Conservation (phyloP, 1,140 invertebrate species). For the Aricia agestis region DNA sequence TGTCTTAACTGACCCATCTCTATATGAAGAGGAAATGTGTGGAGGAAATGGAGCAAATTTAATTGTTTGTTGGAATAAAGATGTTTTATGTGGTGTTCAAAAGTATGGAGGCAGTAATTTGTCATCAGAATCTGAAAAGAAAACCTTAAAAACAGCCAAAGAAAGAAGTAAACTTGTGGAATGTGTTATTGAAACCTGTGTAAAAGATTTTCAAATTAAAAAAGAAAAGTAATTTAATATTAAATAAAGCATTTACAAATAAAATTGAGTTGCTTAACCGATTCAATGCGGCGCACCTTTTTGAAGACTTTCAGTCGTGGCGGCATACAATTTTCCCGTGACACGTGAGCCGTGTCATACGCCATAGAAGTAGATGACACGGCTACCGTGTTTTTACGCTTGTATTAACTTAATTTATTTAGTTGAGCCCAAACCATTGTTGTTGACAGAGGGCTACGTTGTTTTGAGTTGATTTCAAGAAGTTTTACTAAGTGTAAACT, state of each 20-base stretch:
- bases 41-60: slow-evolving; percentile 58
- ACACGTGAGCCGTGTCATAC: too few species aligned
- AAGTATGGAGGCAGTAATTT: slow-evolving; percentile 63
- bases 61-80: slow-evolving; percentile 58
- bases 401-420: too few species aligned
- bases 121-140: slow-evolving; percentile 47
- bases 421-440: too few species aligned
- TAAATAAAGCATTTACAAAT: background rate
- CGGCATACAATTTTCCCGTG: too few species aligned
- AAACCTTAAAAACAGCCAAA: slow-evolving; percentile 53
- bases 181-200: slow-evolving; percentile 55
- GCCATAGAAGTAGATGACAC: too few species aligned
- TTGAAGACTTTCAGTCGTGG: too few species aligned
- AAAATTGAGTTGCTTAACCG: too few species aligned
- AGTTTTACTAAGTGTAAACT: too few species aligned
- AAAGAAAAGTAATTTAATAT: slow-evolving; percentile 29
- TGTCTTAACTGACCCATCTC: slow-evolving; percentile 53
- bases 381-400: too few species aligned
- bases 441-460: too few species aligned
- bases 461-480: too few species aligned
- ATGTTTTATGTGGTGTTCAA: slow-evolving; percentile 50
- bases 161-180: slow-evolving; percentile 49
- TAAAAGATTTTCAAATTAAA: slow-evolving; percentile 40
- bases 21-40: slow-evolving; percentile 71
- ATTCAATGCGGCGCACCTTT: too few species aligned